Base-by-base conservation (phyloP, 2,888 invertebrate species). In the Agrotis clavis region DNA sequence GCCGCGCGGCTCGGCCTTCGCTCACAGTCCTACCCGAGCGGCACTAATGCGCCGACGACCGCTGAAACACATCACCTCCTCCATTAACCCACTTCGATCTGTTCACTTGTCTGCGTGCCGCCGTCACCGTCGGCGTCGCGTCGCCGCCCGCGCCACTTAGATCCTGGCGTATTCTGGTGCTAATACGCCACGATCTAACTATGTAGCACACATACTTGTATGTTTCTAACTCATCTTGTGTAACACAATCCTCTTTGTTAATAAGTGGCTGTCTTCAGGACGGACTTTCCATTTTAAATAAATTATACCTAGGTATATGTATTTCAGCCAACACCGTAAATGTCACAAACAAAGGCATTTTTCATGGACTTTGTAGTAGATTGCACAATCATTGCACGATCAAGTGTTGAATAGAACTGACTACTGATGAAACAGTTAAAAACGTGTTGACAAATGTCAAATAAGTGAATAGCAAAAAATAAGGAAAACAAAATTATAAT, bases 1-100 rank as follows among this genome's bases (percentile, higher is more conserved):
- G 30, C 35, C 35, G 65, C 62, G 68, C 35, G 4, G 64, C 50
- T 53, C 67, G 82, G 77, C 86, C 84, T 85, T 81, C 84, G 83
- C 68, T 51, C 80, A 62, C 61, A 71, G 65, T 75, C 73, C 53
- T 71, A 70, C 81, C 73, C 68, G 71, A 57, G 71, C 66, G 71
- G 60, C 71, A 69, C 68, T 67, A 62, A 71, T 60, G 25, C 59
- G 16, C 41, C 51, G 16, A 30, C 51, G 50, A 47, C 56, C 62
- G 57, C 79, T 72, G 73, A 69, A 74, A 74, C 75, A 50, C 73
- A 30, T 59, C 65, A 48, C 66, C 73, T 67, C 66, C 76, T 71
- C 74, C 71, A 77, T 66, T 68, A 75, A 45, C 71, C 72, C 76
- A 84, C 73, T 82, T 67, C 21, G 63, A 62, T 50, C 57, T 66